Base-by-base conservation (phyloP, 2,113 vertebrate genomes). In the Vidua chalybeata region DNA sequence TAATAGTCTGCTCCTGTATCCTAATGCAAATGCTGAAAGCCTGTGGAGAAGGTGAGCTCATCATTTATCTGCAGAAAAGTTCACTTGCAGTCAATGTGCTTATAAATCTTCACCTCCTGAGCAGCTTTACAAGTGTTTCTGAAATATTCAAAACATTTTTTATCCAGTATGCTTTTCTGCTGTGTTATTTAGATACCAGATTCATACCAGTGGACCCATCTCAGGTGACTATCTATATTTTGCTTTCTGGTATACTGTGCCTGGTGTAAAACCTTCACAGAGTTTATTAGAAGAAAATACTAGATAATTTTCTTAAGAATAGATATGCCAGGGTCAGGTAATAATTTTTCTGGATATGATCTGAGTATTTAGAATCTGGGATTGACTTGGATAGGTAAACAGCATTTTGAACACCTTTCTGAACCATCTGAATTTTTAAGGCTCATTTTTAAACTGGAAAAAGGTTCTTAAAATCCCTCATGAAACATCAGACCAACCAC, bases 11-110 rank as follows among this genome's bases (percentile, higher is more conserved):
- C 48, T 83, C 63, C 91, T 91, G 76, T 84, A 90, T n/a, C 72
- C 43, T 81, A 93, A 96, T 94, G 95, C 80, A 95, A 97, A 94
- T 94, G 73, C 45, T 87, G 89, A 92, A 92, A 96, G 91, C 69
- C 52, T 77, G 77, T 76, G 77, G 73, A 91, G 80, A 67, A 96
- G 95, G 94, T 94, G 84, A 95, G 73, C 91, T 95, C 95, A 91
- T 96, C 66, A 87, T 94, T 96, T 94, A 95, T 91, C 91, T 84
- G n/a, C 35, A 79, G 80, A 94, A 91, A 97, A 95, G 94, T 96
- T 96, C 91, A 84, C 89, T 82, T 94, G 56, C 46, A 87, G 89
- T 63, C 88, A 71, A 59, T 63, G 52, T 84, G 77, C 84, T 92
- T 89, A 76, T 93, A 94, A 96, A 96, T 97, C 91, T 95, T 94